Evolutionary conservation across 2,797 vertebrate species (phyloP).

Genomic region (Acanthornis magna): DNA sequence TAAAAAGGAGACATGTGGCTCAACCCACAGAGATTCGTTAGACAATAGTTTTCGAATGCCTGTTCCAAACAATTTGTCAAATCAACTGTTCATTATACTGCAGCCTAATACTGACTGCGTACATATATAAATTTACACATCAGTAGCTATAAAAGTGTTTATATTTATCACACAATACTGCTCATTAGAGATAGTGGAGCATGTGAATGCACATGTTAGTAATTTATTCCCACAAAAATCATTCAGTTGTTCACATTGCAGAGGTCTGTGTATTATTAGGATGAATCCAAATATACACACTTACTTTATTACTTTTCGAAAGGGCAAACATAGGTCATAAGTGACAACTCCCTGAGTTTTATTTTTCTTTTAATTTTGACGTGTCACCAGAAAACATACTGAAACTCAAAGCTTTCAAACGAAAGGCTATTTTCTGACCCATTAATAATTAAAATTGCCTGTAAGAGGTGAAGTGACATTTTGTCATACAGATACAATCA

Average conservation of each 20-base stretch:
- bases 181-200: background rate
- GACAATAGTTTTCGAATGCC: conserved; percentile 5
- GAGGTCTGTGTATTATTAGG: background rate
- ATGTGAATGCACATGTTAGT: conserved; percentile 18
- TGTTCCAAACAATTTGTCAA: conserved; percentile 59
- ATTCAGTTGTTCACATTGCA: conserved; percentile 11
- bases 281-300: background rate
- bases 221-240: background rate
- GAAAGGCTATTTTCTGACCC: background rate
- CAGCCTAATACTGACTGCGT: background rate
- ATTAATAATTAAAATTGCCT: background rate
- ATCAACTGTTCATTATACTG: conserved; percentile 35
- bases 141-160: conserved; percentile 45
- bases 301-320: background rate
- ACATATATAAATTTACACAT: conserved; percentile 46
- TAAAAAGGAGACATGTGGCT: conserved; percentile 34
- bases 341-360: background rate
- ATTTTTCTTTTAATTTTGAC: background rate
- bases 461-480: background rate
- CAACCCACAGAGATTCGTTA: conserved; percentile 47
- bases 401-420: background rate
- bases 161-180: conserved; percentile 19
- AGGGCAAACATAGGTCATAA: background rate
- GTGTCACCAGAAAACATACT: background rate
- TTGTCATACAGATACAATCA: background rate